Conservation (phyloP, 2,113 vertebrate species). For the Pollachius pollachius region DNA sequence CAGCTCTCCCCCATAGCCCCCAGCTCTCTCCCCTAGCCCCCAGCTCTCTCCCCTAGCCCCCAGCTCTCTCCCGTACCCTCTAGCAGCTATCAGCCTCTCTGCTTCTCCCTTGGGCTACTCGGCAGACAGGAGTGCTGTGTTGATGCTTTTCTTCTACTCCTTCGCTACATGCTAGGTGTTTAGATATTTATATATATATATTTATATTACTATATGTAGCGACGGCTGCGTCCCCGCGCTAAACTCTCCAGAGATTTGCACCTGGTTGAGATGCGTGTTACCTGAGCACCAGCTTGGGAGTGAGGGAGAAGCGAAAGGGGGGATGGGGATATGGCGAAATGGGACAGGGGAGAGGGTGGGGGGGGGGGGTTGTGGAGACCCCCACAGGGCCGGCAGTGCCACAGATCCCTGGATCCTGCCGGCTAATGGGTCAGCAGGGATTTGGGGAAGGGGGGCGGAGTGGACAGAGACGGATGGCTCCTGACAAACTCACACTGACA, state of each 20-base stretch:
- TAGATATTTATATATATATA: constrained; percentile 44
- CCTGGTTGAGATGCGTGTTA: constrained; percentile 82
- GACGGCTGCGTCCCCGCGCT: constrained; percentile 54
- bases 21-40: background rate
- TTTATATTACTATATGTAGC: constrained; percentile 75
- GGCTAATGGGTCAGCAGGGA: constrained; percentile 85
- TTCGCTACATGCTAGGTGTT: constrained; percentile 49
- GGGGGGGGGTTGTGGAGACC: constrained; percentile 37
- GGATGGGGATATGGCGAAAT: background rate
- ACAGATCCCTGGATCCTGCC: constrained; percentile 81
- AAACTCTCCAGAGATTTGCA: constrained; percentile 73
- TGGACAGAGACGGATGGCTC: constrained; percentile 88
- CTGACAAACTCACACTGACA: constrained; percentile 85
- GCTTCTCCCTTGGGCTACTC: constrained; percentile 80
- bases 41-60: constrained; percentile 15
- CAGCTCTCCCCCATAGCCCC: background rate
- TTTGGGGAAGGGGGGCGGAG: constrained; percentile 68
- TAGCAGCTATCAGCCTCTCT: constrained; percentile 77
- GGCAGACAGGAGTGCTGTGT: constrained; percentile 81
- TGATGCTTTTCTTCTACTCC: constrained; percentile 73
- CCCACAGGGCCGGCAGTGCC: constrained; percentile 70
- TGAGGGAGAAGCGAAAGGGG: background rate
- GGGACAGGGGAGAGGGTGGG: constrained; percentile 24
- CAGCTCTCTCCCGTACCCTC: constrained; percentile 27
- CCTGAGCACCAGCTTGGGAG: constrained; percentile 62